These are phyloP conservation scores for Arctocebus calabarensis DNA, from an alignment of 2,797 vertebrate species.

Conservation along the genomic window DNA sequence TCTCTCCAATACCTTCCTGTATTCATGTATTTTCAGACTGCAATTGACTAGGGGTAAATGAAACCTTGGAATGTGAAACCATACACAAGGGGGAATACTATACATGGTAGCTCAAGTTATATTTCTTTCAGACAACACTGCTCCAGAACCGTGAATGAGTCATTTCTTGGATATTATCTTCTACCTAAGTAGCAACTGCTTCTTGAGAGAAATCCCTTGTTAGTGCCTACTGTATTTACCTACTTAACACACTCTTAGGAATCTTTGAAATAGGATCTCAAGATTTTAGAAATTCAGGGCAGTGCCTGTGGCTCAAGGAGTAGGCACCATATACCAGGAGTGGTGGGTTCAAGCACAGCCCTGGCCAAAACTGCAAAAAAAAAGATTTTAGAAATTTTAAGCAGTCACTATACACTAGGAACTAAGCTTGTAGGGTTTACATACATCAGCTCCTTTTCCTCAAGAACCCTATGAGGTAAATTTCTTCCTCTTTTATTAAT, in stretches of 20 bases:
- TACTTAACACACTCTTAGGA: not conserved
- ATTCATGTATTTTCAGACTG: not conserved
- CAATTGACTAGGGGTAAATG: not conserved
- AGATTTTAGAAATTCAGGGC: not conserved
- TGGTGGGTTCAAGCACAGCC: too few species aligned
- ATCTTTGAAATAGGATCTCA: not conserved
- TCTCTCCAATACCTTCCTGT: not conserved
- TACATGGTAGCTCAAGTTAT: not conserved
- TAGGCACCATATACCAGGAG: too few species aligned
- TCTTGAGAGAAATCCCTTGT: not conserved
- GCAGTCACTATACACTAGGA: not conserved
- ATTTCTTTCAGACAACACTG: not conserved
- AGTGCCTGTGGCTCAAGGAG: too few species aligned
- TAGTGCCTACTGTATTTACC: not conserved
- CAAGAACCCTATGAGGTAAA: not conserved
- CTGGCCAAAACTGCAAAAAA: too few species aligned
- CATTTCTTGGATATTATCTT: not conserved
- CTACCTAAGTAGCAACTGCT: not conserved
- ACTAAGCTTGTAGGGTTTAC: accelerated
- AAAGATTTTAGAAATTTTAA: not conserved
- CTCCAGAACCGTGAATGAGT: not conserved
- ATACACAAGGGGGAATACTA: too few species aligned
- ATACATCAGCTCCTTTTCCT: not conserved
- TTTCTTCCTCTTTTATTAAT: too few species aligned
- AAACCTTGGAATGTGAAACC: not conserved